Evolutionary conservation across 2,888 invertebrate genomes (phyloP).

Genomic region (Sinotaia quadrata): DNA sequence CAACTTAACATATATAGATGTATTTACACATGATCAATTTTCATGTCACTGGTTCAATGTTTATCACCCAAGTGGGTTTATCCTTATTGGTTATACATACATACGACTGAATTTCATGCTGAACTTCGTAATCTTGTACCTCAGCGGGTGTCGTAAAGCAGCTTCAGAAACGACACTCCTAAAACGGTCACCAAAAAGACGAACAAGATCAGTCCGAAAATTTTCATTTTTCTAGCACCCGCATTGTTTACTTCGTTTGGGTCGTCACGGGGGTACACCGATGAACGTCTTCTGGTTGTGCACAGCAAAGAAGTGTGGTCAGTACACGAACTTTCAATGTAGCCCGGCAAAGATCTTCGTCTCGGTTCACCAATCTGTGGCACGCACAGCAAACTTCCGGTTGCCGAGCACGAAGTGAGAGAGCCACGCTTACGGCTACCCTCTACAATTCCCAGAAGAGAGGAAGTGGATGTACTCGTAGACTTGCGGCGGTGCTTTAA

Average conservation of each 20-base stretch:
- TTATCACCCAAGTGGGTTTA: too few relatives aligned
- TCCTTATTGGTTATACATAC: too few relatives aligned
- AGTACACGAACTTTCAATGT: background rate
- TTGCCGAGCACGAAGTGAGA: background rate
- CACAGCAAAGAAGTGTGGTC: too few relatives aligned
- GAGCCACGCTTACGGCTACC: conserved; percentile 23
- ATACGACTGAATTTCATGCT: too few relatives aligned
- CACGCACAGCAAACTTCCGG: conserved; percentile 21
- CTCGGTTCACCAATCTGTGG: conserved; percentile 8
- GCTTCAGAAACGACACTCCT: conserved; percentile 12
- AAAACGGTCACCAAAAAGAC: conserved; percentile 6
- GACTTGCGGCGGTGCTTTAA: conserved; percentile 10
- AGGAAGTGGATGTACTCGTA: conserved; percentile 18
- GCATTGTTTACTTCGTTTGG: conserved; percentile 7
- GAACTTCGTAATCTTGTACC: too few relatives aligned
- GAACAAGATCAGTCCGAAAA: conserved; percentile 14
- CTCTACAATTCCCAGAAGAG: conserved; percentile 14
- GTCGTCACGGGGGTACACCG: background rate
- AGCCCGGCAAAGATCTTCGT: conserved; percentile 14
- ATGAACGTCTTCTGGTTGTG: conserved; percentile 2
- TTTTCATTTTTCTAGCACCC: conserved; percentile 21
- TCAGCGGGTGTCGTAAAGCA: too few relatives aligned
- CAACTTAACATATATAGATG: too few relatives aligned
- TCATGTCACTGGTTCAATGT: too few relatives aligned
- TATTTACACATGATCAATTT: too few relatives aligned